Evolutionary conservation across 1,140 invertebrate species (phyloP).

Genomic region (Sitobion miscanthi): DNA sequence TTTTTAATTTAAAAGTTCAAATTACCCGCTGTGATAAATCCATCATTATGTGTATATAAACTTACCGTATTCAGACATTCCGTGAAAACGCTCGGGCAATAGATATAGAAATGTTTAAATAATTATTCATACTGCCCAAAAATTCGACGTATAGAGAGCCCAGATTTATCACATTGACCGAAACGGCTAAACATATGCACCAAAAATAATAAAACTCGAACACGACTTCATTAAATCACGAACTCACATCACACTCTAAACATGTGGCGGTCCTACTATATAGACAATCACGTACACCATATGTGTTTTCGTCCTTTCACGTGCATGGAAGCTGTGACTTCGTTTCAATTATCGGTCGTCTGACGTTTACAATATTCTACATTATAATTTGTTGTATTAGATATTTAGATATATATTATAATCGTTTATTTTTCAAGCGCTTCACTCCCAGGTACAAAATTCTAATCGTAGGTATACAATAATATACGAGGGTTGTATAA

Average conservation of each 20-base stretch:
- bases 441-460: neutral
- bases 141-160: neutral
- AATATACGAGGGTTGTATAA: too few species aligned
- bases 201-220: constrained; percentile 1
- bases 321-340: neutral
- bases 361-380: neutral
- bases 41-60: neutral
- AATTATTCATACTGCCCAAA: neutral
- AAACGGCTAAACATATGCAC: neutral
- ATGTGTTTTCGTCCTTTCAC: neutral
- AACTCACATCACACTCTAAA: neutral
- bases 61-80: neutral
- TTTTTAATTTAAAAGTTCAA: neutral
- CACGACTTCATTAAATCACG: neutral
- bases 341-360: neutral
- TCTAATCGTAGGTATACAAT: neutral
- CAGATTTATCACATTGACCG: neutral
- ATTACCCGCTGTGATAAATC: neutral
- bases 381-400: neutral
- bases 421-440: neutral
- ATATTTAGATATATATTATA: neutral
- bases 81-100: neutral
- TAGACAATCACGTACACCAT: neutral
- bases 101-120: neutral
- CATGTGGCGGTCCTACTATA: neutral